A percentile compares a stretch with the other conserved stretches of the same genome.
Conservation (phyloP, 2,888 invertebrate species). For the Philaethria dido region DNA sequence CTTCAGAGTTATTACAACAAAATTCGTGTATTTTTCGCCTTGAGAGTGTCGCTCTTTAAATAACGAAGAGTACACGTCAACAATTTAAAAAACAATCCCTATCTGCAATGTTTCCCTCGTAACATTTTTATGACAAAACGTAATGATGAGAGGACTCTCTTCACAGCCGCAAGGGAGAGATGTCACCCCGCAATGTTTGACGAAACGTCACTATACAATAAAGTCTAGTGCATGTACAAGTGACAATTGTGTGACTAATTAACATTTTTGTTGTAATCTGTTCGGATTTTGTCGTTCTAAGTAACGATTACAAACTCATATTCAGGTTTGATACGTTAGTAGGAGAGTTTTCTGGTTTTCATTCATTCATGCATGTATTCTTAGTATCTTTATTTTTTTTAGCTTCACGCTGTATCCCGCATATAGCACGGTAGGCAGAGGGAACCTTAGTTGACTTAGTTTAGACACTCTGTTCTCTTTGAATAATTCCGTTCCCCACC, state of each 20-base stretch:
- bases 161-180: slow-evolving; percentile 38
- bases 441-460: too few relatives aligned
- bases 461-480: too few relatives aligned
- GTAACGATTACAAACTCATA: background rate
- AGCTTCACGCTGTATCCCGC: too few relatives aligned
- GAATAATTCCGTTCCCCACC: too few relatives aligned
- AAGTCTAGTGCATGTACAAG: slow-evolving; percentile 28
- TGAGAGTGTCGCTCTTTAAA: slow-evolving; percentile 26
- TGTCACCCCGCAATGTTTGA: slow-evolving; percentile 35
- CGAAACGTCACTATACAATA: slow-evolving; percentile 31
- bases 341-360: too few relatives aligned
- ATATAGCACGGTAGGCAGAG: too few relatives aligned
- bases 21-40: slow-evolving; percentile 11
- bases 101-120: slow-evolving; percentile 39
- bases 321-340: background rate
- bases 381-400: too few relatives aligned
- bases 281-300: background rate
- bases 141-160: slow-evolving; percentile 43
- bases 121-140: slow-evolving; percentile 44
- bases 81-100: slow-evolving; percentile 42
- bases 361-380: too few relatives aligned
- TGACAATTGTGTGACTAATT: slow-evolving; percentile 35
- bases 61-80: slow-evolving; percentile 39
- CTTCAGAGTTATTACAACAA: slow-evolving; percentile 11
- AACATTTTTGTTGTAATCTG: slow-evolving; percentile 9